Percentiles rank a stretch among this genome's conserved stretches.
Evolutionary conservation across 2,113 vertebrate genomes (phyloP).

Genomic region (Burhinus bistriatus): DNA sequence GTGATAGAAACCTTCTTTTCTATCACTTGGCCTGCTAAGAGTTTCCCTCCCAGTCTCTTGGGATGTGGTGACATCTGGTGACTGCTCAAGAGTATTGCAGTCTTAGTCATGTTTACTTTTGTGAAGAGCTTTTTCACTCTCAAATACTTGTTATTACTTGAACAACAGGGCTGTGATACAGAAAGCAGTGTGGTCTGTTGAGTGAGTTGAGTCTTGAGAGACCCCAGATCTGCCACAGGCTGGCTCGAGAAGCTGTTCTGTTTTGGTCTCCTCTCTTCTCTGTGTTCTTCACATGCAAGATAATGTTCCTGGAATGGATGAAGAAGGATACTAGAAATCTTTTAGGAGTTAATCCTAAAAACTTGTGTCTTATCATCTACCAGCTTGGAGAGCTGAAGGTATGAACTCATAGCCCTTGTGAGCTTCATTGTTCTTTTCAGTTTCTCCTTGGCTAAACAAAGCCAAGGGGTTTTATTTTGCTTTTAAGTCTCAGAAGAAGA

Average conservation of each 20-base stretch:
- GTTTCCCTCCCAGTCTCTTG: neutral
- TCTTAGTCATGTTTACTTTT: neutral
- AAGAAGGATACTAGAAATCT: neutral
- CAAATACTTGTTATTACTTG: neutral
- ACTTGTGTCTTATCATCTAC: neutral
- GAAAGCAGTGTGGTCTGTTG: neutral
- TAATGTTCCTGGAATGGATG: neutral
- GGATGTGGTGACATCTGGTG: slow-evolving; percentile 1
- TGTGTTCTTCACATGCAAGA: neutral
- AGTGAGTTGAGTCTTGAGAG: neutral
- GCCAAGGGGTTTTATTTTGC: neutral
- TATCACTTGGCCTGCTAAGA: neutral
- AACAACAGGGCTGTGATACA: neutral
- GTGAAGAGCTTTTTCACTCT: neutral
- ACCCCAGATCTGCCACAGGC: neutral
- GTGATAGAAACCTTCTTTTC: neutral
- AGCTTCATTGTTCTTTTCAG: neutral
- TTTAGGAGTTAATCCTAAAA: neutral
- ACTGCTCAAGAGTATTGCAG: neutral
- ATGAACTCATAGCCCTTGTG: neutral
- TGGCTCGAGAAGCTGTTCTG: neutral
- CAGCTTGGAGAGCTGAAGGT: neutral
- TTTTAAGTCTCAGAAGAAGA: neutral
- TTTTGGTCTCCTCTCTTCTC: neutral
- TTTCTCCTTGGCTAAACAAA: neutral